Evolutionary conservation across 2,888 invertebrate species (phyloP).

Genomic region (Machimus rusticus): DNA sequence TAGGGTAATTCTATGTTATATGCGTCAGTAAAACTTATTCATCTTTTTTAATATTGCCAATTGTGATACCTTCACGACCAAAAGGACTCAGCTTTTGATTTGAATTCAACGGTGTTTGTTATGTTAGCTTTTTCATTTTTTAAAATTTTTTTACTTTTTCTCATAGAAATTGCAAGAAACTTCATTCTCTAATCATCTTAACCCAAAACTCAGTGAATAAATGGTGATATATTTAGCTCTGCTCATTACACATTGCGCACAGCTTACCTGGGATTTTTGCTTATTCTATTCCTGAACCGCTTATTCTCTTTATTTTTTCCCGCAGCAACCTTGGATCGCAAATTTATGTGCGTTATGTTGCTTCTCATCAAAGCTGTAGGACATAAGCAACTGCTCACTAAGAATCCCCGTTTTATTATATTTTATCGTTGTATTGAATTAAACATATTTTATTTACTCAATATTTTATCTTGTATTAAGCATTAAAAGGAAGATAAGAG

Average conservation of each 20-base stretch:
- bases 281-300: slow-evolving; percentile 54
- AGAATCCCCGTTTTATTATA: too few species aligned
- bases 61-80: too few species aligned
- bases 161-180: too few species aligned
- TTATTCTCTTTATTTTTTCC: slow-evolving; percentile 59
- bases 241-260: slow-evolving; percentile 41
- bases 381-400: too few species aligned
- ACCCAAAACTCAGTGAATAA: neutral
- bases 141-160: too few species aligned
- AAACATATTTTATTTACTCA: neutral
- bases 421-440: neutral
- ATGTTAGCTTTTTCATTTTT: too few species aligned
- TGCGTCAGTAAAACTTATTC: too few species aligned
- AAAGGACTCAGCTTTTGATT: too few species aligned
- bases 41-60: too few species aligned
- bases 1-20: too few species aligned
- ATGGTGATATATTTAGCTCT: slow-evolving; percentile 40
- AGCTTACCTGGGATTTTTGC: slow-evolving; percentile 58
- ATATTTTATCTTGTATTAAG: neutral
- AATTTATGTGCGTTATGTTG: slow-evolving; percentile 48
- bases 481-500: neutral
- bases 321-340: slow-evolving; percentile 53
- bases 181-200: too few species aligned
- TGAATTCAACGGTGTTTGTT: too few species aligned
- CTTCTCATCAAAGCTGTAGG: slow-evolving; percentile 57